Evolutionary conservation across 2,888 invertebrate genomes (phyloP), one percentile per base, ranked within the genome.

Genomic region (Lochmaea crataegi): DNA sequence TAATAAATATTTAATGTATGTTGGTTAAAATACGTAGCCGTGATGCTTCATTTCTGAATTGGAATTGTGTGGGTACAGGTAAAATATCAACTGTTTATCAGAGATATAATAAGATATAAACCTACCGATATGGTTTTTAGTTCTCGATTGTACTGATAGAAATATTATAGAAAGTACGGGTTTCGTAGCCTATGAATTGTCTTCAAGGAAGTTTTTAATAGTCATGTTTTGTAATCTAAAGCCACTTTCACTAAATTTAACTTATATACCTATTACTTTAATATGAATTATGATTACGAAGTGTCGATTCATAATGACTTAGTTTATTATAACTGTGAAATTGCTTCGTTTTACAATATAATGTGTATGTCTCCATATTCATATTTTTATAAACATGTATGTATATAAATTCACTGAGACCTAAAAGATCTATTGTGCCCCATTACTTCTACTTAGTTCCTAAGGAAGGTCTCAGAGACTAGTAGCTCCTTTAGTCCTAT

Each of bases 221-320:
- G 26, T 61, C 53, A 48, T 63, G 63, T 45, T n/a, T n/a, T 48
- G 63, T 18, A 22, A 38, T 58, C 16, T 58, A 64, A 51, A 58
- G 48, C 42, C 26, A 68, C 74, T 74, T 74, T 74, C 74, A 74
- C 74, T 74, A 65, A 68, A 71, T 48, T 65, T 56, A 63, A 51
- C 64, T 64, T 61, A 16, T 71, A n/a, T n/a, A n/a, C n/a, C n/a
- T n/a, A 57, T 67, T 38, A 38, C 32, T 38, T 60, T 56, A 61
- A 68, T 63, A 38, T 48, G 38, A 58, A 74, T 70, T 70, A 70
- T 57, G 61, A 64, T 70, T 57, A 70, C 53, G 9, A 68, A 48
- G 38, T 9, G 26, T 41, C 61, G 18, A 32, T 41, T 16, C 16
- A 11, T 66, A 38, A 56, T 9, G 26, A n/a, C n/a, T 42, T 51